Conservation (phyloP, 2,113 vertebrate genomes). For the Sylvilagus bachmani region DNA sequence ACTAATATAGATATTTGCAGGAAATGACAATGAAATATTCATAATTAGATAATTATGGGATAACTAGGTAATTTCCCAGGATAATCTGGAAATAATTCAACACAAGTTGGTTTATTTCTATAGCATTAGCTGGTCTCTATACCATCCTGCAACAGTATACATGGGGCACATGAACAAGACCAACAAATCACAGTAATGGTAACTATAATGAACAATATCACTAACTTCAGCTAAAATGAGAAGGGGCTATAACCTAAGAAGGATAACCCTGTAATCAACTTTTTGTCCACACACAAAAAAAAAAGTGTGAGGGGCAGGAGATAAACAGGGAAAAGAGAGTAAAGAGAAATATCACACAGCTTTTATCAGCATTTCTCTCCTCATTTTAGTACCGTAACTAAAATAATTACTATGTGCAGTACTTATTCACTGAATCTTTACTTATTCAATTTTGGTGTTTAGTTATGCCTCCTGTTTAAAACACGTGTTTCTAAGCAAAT, state of each 20-base stretch:
- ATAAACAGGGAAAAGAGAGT: not conserved
- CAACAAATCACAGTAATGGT: not conserved
- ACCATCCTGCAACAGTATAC: not conserved
- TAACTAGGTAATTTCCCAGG: not conserved
- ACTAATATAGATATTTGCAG: not conserved
- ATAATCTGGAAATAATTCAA: conserved; percentile 58
- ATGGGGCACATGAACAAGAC: not conserved
- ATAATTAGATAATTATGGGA: not conserved
- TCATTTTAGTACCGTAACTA: conserved; percentile 11
- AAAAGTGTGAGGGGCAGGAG: not conserved
- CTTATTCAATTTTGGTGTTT: conserved; percentile 8
- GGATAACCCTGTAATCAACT: conserved; percentile 2
- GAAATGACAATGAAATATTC: conserved; percentile 8
- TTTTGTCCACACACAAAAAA: not conserved
- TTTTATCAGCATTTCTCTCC: not conserved
- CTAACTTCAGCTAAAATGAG: conserved; percentile 15
- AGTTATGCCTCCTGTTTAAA: conserved; percentile 1
- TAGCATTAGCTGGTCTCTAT: not conserved
- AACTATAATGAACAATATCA: conserved; percentile 13
- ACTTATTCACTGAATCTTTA: conserved; percentile 29
- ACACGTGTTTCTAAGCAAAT: conserved; percentile 37
- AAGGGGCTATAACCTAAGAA: not conserved
- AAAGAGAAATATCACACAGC: not conserved
- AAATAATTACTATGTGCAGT: not conserved
- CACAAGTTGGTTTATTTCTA: not conserved